These are phyloP conservation scores for Lycophotia porphyrea DNA, from an alignment of 2,888 invertebrate species.

Conservation along the genomic window DNA sequence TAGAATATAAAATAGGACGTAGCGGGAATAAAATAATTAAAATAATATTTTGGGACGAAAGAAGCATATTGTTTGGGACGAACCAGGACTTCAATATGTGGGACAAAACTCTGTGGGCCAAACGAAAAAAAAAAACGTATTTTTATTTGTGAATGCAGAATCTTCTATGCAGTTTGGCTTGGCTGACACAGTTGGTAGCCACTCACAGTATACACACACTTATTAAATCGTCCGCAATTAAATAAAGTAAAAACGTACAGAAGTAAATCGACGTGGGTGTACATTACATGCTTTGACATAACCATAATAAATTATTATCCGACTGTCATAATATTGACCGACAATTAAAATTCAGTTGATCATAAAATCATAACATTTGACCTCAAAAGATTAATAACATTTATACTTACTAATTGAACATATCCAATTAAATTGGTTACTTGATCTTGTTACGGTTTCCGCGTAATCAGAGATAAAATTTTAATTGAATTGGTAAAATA, in stretches of 20 bases:
- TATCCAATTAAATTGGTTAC: conserved; percentile 35
- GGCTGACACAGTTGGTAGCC: too few relatives aligned
- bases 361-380: conserved; percentile 43
- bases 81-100: too few relatives aligned
- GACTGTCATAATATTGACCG: conserved; percentile 31
- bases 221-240: background rate
- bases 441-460: conserved; percentile 43
- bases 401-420: conserved; percentile 31
- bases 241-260: background rate
- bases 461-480: conserved; percentile 31
- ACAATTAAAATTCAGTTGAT: conserved; percentile 22
- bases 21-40: too few relatives aligned
- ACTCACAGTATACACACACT: background rate
- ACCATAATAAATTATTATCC: conserved; percentile 3
- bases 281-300: conserved; percentile 7
- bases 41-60: too few relatives aligned
- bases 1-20: too few relatives aligned
- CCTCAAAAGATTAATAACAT: conserved; percentile 23
- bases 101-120: too few relatives aligned
- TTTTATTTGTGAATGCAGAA: too few relatives aligned
- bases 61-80: too few relatives aligned
- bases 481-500: conserved; percentile 30
- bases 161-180: too few relatives aligned
- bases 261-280: background rate
- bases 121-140: too few relatives aligned